Evolutionary conservation across 2,888 invertebrate genomes (phyloP).

Genomic region (Melanchra persicariae): DNA sequence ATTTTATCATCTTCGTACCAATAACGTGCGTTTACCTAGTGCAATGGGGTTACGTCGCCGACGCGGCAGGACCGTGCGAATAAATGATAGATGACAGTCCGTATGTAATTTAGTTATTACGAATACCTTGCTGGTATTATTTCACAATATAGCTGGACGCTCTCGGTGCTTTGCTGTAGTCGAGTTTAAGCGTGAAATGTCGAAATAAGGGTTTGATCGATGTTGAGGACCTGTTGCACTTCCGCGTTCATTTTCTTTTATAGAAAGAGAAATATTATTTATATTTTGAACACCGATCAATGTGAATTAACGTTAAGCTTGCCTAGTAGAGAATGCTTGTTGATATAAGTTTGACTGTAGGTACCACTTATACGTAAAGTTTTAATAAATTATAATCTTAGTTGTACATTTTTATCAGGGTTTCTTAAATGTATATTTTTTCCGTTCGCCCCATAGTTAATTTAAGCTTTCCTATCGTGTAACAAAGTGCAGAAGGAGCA

Average conservation of each 20-base stretch:
- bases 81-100: constrained; percentile 76
- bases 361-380: too few species aligned
- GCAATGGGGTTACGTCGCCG: constrained; percentile 69
- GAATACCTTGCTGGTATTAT: constrained; percentile 59
- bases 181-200: constrained; percentile 52
- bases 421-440: too few species aligned
- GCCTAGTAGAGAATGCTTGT: too few species aligned
- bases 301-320: too few species aligned
- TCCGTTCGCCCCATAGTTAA: too few species aligned
- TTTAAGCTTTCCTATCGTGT: not conserved
- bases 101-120: constrained; percentile 77
- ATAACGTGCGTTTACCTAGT: constrained; percentile 80
- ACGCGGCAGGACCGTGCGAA: constrained; percentile 77
- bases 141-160: constrained; percentile 50
- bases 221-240: constrained; percentile 31
- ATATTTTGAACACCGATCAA: too few species aligned
- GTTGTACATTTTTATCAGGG: not conserved
- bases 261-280: too few species aligned
- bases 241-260: constrained; percentile 45
- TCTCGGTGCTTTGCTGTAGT: constrained; percentile 32
- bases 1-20: constrained; percentile 88
- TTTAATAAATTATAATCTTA: too few species aligned
- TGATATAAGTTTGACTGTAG: too few species aligned
- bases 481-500: constrained; percentile 1
- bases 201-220: constrained; percentile 37